phyloP scores from a whole-genome alignment of 2,113 vertebrate species.

The Ursus arctos region DNA sequence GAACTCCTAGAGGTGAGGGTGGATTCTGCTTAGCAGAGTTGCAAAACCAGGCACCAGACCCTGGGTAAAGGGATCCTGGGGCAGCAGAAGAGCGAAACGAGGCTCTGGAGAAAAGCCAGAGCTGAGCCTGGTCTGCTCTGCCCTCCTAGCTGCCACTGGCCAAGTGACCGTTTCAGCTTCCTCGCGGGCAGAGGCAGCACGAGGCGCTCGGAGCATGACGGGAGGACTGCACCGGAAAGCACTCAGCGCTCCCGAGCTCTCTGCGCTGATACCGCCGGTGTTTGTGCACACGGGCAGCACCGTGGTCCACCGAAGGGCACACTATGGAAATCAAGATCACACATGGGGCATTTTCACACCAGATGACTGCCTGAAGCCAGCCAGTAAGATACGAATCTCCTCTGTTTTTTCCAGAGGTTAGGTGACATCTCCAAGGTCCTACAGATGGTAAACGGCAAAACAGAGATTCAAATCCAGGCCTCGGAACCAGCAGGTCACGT shows the following conservation, averaged over 20 bases:
- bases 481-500: neutral
- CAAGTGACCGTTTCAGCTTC: neutral
- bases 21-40: neutral
- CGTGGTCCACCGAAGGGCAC: neutral
- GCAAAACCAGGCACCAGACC: neutral
- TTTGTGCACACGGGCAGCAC: neutral
- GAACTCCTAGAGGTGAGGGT: neutral
- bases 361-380: neutral
- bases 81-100: neutral
- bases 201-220: neutral
- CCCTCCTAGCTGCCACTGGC: neutral
- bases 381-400: neutral
- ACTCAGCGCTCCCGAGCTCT: neutral
- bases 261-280: neutral
- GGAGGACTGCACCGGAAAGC: neutral
- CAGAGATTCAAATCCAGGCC: neutral
- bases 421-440: neutral
- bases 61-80: neutral
- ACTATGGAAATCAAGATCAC: neutral
- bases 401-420: neutral
- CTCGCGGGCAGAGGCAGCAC: neutral
- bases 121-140: neutral
- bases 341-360: neutral
- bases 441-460: neutral
- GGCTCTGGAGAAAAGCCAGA: neutral